Evolutionary conservation across 2,888 invertebrate genomes (phyloP).

Genomic region (Parochlus steinenii): DNA sequence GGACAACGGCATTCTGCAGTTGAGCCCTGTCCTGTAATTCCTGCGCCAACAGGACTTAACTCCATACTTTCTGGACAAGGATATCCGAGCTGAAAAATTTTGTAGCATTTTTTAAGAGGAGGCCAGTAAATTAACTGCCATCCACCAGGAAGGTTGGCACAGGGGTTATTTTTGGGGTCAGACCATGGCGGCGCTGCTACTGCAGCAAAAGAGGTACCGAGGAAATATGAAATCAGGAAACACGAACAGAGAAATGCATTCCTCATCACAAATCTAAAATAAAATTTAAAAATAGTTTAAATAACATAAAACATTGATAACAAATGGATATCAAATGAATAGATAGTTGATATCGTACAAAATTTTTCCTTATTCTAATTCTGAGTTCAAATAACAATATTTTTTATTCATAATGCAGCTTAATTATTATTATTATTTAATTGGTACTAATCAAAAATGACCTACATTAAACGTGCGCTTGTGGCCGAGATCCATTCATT

Average conservation of each 20-base stretch:
- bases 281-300: no score
- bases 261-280: conserved; percentile 10
- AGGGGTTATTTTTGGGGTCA: conserved; percentile 63
- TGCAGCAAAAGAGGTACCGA: conserved; percentile 15
- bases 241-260: neutral
- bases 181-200: conserved; percentile 78
- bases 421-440: no score
- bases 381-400: no score
- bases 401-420: no score
- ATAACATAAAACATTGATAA: no score
- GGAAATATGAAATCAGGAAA: neutral
- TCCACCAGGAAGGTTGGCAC: conserved; percentile 60
- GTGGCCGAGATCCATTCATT: no score
- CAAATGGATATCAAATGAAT: no score
- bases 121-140: conserved; percentile 82
- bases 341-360: no score
- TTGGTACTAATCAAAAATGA: no score
- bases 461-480: no score
- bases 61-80: conserved; percentile 79
- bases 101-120: conserved; percentile 66
- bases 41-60: conserved; percentile 40
- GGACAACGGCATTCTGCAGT: conserved; percentile 70
- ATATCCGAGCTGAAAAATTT: conserved; percentile 64
- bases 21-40: conserved; percentile 35
- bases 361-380: no score